Base-by-base conservation (phyloP, 2,888 invertebrate species). In the Hirtodrosophila cameraria region DNA sequence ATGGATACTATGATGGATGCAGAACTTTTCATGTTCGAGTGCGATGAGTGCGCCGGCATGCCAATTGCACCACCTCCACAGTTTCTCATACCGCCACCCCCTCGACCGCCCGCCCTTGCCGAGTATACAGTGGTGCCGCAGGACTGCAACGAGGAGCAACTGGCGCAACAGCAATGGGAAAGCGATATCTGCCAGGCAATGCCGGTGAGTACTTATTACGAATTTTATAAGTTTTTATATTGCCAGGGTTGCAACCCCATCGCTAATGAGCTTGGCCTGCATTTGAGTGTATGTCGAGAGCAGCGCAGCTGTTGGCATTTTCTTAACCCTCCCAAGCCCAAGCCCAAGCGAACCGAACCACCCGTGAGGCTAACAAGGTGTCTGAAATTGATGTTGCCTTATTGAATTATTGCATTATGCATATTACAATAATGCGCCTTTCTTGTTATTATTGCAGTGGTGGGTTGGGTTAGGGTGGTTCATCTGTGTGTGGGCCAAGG, bases 101-200 rank as follows among this genome's bases (percentile, higher is more conserved):
- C 91, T 0, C 69, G 90, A 18, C 91, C 91, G 20, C 90, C 90
- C 18, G 88, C 88, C 31, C 70, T 91, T 57, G 87, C 86, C 43
- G 87, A 86, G 25, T 86, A 75, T 59, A 78, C 79, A 8, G 78
- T 74, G 48, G 87, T 86, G 78, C 80, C 86, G 11, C 83, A 69
- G 67, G 87, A 86, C 63, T 90, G 89, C 79, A 90, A 88, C 59
- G 89, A 88, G 66, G 89, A 89, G 52, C 88, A 88, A 43, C 66
- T 89, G 82, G 83, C 88, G 28, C 69, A 88, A 15, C 88, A 89
- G 71, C 88, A 89, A 59, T 90, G 89, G 89, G 89, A 90, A 55
- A 88, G 88, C 71, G 90, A 91, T 70, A 89, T 90, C 87, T 91
- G 91, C 65, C 90, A 90, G 75, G 89, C 90, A 54, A 89, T 91